phyloP scores from a whole-genome alignment of 2,888 invertebrate genomes.

The Drosophila seclusa region DNA sequence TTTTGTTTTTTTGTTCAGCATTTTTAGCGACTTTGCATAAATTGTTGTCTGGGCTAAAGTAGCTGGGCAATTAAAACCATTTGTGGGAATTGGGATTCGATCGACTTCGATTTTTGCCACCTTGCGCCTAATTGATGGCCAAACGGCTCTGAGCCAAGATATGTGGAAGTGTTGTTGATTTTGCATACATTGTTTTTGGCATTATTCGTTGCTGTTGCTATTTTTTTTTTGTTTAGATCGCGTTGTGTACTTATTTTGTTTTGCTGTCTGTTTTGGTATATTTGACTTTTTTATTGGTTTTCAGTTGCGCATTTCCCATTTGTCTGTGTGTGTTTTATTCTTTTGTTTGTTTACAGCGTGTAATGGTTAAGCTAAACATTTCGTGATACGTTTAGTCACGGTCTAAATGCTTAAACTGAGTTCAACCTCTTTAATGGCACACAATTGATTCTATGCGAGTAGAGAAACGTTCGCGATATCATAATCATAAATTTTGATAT shows the following conservation, averaged over 20 bases:
- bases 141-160: slow-evolving; percentile 32
- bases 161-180: slow-evolving; percentile 58
- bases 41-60: slow-evolving; percentile 25
- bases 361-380: slow-evolving; percentile 63
- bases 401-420: slow-evolving; percentile 27
- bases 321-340: slow-evolving; percentile 42
- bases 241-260: slow-evolving; percentile 34
- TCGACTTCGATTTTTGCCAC: slow-evolving; percentile 57
- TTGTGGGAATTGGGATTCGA: slow-evolving; percentile 35
- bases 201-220: background rate
- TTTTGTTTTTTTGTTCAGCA: background rate
- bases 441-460: slow-evolving; percentile 38
- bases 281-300: slow-evolving; percentile 76
- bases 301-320: slow-evolving; percentile 75
- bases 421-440: slow-evolving; percentile 41
- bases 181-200: slow-evolving; percentile 57
- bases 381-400: slow-evolving; percentile 38
- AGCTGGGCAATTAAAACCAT: slow-evolving; percentile 36
- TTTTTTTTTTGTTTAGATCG: slow-evolving; percentile 50
- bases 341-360: slow-evolving; percentile 42
- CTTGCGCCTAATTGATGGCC: slow-evolving; percentile 57
- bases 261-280: slow-evolving; percentile 43
- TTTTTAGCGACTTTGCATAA: slow-evolving; percentile 46
- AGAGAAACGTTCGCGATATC: slow-evolving; percentile 43
- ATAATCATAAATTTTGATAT: slow-evolving; percentile 71